Conservation (phyloP, 2,888 invertebrate species). For the Ochropleura leucogaster region DNA sequence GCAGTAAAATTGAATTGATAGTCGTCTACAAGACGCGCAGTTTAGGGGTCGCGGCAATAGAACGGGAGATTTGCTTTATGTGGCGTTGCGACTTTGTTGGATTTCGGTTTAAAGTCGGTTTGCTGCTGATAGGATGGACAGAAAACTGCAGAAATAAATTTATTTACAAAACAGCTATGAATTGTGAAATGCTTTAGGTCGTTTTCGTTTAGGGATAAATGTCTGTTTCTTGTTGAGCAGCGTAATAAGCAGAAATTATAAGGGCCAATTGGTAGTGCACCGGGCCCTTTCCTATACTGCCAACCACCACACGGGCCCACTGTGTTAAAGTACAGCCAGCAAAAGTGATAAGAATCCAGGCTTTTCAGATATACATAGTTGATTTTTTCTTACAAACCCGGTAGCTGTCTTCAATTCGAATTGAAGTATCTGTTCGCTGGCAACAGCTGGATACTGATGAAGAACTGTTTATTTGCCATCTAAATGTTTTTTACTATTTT, state of each 20-base stretch:
- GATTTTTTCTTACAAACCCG: too few relatives aligned
- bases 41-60: constrained; percentile 58
- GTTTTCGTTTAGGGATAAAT: neutral
- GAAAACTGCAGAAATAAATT: constrained; percentile 4
- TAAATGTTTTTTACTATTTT: too few relatives aligned
- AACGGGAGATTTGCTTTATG: constrained; percentile 57
- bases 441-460: too few relatives aligned
- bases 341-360: too few relatives aligned
- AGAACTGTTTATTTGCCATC: too few relatives aligned
- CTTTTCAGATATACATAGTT: too few relatives aligned
- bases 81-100: constrained; percentile 55
- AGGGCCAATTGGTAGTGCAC: neutral
- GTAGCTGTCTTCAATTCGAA: too few relatives aligned
- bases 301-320: neutral
- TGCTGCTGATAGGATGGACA: constrained; percentile 31
- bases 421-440: too few relatives aligned
- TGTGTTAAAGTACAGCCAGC: neutral
- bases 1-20: constrained; percentile 75
- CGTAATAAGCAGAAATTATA: neutral
- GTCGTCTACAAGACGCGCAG: constrained; percentile 58
- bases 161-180: neutral
- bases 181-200: neutral
- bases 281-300: neutral
- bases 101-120: constrained; percentile 39
- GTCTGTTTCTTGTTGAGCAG: neutral